A percentile compares a stretch with the other conserved stretches of the same genome.
phyloP scores from a whole-genome alignment of 2,113 vertebrate genomes.

The Mixornis gularis region DNA sequence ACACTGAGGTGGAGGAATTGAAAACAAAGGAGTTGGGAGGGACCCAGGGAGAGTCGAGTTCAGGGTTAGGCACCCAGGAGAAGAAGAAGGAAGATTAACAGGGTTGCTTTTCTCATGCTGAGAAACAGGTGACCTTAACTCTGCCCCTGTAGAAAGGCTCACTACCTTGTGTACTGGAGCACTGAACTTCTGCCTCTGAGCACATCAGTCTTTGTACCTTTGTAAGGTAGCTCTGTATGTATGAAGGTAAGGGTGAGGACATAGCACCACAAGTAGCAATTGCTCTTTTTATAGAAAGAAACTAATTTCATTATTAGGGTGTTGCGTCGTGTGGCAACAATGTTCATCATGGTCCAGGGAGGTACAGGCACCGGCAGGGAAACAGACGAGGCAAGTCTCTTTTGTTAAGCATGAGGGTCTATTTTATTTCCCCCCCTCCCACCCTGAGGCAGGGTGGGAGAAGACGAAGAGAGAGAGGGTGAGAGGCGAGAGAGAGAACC shows the following conservation, averaged over 20 bases:
- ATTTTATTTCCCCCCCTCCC: no score
- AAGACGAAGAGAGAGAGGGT: no score
- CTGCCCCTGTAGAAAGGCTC: neutral
- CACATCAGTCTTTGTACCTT: neutral
- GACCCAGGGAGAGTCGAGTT: neutral
- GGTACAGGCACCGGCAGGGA: no score
- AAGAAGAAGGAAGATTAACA: neutral
- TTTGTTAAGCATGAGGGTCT: no score
- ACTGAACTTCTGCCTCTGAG: neutral
- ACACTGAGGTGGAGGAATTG: neutral
- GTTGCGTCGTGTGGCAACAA: no score
- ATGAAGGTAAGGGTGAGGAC: neutral
- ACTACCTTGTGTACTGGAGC: neutral
- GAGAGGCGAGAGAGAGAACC: no score
- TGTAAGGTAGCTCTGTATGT: neutral
- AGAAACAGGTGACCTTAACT: slow-evolving; percentile 17
- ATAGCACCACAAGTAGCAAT: neutral
- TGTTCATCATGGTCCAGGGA: no score
- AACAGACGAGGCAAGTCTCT: no score
- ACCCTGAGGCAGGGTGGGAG: no score
- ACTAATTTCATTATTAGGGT: neutral
- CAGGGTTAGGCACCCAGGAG: neutral
- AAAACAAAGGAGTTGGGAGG: neutral
- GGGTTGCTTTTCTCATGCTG: neutral
- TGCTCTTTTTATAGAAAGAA: neutral